Evolutionary conservation across 2,888 invertebrate species (phyloP).

Genomic region (Willowsia nigromaculata): DNA sequence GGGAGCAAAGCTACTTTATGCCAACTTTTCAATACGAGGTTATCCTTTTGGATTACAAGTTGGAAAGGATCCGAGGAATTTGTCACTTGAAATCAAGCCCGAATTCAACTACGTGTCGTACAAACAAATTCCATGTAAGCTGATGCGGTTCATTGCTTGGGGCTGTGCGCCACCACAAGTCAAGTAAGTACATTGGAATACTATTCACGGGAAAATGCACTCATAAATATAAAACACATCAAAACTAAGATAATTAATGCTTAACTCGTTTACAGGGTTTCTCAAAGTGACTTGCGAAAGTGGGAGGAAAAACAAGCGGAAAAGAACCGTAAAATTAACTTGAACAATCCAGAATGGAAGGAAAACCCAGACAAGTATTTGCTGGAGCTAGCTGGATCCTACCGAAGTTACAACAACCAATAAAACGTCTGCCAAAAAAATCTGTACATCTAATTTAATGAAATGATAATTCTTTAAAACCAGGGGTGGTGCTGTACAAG

Average conservation of each 20-base stretch:
- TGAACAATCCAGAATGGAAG: slow-evolving; percentile 94
- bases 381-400: slow-evolving; percentile 76
- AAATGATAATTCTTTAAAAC: neutral
- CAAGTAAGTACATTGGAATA: slow-evolving; percentile 82
- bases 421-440: neutral
- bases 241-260: neutral
- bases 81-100: slow-evolving; percentile 87
- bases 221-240: too few species aligned
- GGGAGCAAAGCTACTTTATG: slow-evolving; percentile 88
- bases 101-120: slow-evolving; percentile 87
- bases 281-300: slow-evolving; percentile 92
- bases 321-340: slow-evolving; percentile 90
- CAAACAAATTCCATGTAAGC: slow-evolving; percentile 85
- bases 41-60: slow-evolving; percentile 91
- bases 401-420: slow-evolving; percentile 75
- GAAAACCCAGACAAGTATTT: slow-evolving; percentile 95
- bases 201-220: neutral
- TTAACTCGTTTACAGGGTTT: slow-evolving; percentile 83
- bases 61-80: slow-evolving; percentile 89
- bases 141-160: slow-evolving; percentile 88
- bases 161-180: slow-evolving; percentile 88
- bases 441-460: neutral
- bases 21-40: slow-evolving; percentile 91
- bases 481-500: neutral
- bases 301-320: slow-evolving; percentile 95